Evolutionary conservation across 2,888 invertebrate genomes (phyloP), one percentile per base, ranked within the genome.

Genomic region (Ichneumon xanthorius): DNA sequence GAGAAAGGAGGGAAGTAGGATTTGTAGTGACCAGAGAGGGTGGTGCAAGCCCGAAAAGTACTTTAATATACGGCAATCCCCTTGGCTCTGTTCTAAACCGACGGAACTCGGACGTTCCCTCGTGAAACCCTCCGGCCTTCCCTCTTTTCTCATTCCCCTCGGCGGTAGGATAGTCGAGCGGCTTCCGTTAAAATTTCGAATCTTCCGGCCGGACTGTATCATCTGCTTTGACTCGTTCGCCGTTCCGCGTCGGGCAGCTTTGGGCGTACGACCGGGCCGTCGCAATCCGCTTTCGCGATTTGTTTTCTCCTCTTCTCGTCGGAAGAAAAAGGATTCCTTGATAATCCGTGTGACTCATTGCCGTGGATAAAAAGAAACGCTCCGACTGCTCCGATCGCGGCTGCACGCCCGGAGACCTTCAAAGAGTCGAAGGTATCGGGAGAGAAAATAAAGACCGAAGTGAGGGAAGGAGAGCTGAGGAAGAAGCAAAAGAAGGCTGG

Each of bases 11-110:
- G 87, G 84, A 70, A 53, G 48, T 22, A 63, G 63, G 33, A 63
- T 63, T 63, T 61, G 71, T 30, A 71, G 77, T 81, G 86, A 88
- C 85, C 71, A 85, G 87, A 86, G 87, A 85, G 87, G 82, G 88
- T 26, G 26, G 30, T 86, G 88, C 88, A 87, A 89, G 88, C 88
- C 72, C 88, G 90, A 92, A 92, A 93, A 92, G 92, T 93, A 92
- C 92, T 92, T 91, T 91, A 92, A 92, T 93, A 92, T 91, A 91
- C 91, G 89, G 90, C 91, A 92, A 92, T 92, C 92, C 92, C 92
- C 90, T 92, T 91, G 90, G 89, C 89, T 91, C 83, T 75, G 75
- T 73, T 73, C 87, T 90, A 88, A 92, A 91, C 91, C 91, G 90
- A 82, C 90, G 67, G 89, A 91, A 91, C 92, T 92, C 92, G 88